Conservation (phyloP, 2,113 vertebrate genomes). For the Ptilorrhoa leucosticta region DNA sequence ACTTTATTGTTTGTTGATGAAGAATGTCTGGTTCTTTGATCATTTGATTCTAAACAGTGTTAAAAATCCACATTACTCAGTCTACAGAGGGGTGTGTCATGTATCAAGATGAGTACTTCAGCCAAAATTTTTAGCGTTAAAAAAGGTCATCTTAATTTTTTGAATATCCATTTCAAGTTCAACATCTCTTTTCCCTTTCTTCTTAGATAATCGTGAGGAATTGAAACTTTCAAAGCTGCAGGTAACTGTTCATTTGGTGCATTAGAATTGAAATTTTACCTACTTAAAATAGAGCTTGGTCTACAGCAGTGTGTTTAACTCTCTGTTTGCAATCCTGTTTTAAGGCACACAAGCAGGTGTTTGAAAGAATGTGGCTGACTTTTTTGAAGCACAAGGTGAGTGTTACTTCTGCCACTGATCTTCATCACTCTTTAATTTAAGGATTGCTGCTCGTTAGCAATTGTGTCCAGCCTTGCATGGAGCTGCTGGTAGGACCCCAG, state of each 20-base stretch:
- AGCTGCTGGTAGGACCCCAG: background rate
- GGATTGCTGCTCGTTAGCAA: background rate
- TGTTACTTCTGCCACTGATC: no score
- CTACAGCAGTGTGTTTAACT: background rate
- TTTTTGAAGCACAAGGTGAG: constrained; percentile 91
- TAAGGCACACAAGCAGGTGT: constrained; percentile 87
- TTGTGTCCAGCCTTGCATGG: background rate
- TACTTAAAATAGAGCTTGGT: background rate
- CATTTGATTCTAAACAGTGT: background rate
- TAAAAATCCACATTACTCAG: background rate
- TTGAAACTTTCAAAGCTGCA: constrained; percentile 85
- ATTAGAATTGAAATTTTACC: background rate
- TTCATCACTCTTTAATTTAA: background rate
- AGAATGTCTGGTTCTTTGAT: background rate
- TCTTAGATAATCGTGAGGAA: constrained; percentile 73
- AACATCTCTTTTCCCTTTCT: background rate
- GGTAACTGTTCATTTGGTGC: constrained; percentile 62
- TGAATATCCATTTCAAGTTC: background rate
- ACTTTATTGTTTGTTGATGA: background rate
- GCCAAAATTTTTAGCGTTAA: background rate
- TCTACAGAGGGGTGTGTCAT: background rate
- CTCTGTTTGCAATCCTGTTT: background rate
- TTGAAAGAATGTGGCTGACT: constrained; percentile 89
- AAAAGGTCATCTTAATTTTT: background rate
- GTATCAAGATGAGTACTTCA: background rate